Conservation (phyloP, 2,797 vertebrate genomes). For the Cyclopterus lumpus region DNA sequence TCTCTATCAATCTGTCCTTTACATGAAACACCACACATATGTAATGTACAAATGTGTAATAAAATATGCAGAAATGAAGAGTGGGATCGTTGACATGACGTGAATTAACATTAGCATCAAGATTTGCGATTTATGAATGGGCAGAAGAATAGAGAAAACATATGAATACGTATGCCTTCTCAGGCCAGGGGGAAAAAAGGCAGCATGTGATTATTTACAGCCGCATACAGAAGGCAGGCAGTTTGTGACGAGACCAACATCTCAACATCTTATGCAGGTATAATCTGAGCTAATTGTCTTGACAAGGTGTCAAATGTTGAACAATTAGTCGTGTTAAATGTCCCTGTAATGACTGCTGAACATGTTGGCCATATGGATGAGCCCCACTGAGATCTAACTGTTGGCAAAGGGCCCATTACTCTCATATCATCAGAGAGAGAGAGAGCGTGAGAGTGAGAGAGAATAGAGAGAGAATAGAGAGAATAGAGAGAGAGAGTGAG, state of each 20-base stretch:
- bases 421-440: conserved; percentile 33
- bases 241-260: conserved; percentile 49
- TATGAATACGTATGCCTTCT: background rate
- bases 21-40: background rate
- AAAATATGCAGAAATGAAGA: background rate
- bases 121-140: background rate
- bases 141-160: background rate
- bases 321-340: conserved; percentile 78
- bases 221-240: background rate
- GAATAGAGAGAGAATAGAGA: too few relatives aligned
- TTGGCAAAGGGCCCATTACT: conserved; percentile 70
- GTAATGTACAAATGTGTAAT: background rate
- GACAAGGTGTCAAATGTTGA: conserved; percentile 77
- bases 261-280: conserved; percentile 38
- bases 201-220: background rate
- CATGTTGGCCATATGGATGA: conserved; percentile 70
- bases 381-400: conserved; percentile 70
- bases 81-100: background rate
- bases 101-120: background rate
- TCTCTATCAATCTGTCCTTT: background rate
- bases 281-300: conserved; percentile 69
- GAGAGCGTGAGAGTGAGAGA: conserved; percentile 3
- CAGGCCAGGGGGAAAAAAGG: background rate
- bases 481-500: too few relatives aligned
- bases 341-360: conserved; percentile 66